phyloP scores from a whole-genome alignment of 2,888 invertebrate genomes.

The Rhamnusium bicolor region DNA sequence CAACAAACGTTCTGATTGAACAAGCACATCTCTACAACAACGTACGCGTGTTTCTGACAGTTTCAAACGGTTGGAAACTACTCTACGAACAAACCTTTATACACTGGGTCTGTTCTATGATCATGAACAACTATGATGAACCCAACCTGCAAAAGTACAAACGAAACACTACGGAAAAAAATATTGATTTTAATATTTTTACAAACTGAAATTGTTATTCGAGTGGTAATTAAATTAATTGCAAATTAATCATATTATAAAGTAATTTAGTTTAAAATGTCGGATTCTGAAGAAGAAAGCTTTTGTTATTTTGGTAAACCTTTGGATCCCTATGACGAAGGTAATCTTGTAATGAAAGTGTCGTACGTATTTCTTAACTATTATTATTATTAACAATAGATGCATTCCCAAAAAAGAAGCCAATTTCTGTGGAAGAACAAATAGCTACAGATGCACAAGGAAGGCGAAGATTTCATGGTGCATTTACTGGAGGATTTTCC shows the following conservation, averaged over 20 bases:
- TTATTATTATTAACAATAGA: slow-evolving; percentile 73
- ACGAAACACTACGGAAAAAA: neutral
- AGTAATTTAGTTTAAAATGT: slow-evolving; percentile 58
- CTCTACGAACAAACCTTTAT: too few species aligned
- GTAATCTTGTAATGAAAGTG: slow-evolving; percentile 71
- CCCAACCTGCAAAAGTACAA: too few species aligned
- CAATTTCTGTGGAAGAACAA: slow-evolving; percentile 87
- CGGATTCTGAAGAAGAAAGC: slow-evolving; percentile 75
- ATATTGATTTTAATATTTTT: neutral
- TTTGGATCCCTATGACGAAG: slow-evolving; percentile 87
- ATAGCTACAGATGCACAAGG: slow-evolving; percentile 92
- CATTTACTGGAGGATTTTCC: slow-evolving; percentile 97
- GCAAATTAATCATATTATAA: too few species aligned
- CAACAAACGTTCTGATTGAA: too few species aligned
- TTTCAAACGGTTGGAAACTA: too few species aligned
- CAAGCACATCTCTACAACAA: too few species aligned
- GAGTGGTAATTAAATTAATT: neutral
- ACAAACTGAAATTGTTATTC: neutral
- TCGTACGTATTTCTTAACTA: neutral
- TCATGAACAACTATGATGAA: too few species aligned
- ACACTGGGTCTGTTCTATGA: neutral
- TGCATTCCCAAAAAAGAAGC: slow-evolving; percentile 85
- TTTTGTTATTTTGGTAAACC: slow-evolving; percentile 86
- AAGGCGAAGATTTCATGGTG: slow-evolving; percentile 95
- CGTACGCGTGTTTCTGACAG: too few species aligned